Conservation (phyloP, 2,113 vertebrate genomes). For the Terrapene triunguis region DNA sequence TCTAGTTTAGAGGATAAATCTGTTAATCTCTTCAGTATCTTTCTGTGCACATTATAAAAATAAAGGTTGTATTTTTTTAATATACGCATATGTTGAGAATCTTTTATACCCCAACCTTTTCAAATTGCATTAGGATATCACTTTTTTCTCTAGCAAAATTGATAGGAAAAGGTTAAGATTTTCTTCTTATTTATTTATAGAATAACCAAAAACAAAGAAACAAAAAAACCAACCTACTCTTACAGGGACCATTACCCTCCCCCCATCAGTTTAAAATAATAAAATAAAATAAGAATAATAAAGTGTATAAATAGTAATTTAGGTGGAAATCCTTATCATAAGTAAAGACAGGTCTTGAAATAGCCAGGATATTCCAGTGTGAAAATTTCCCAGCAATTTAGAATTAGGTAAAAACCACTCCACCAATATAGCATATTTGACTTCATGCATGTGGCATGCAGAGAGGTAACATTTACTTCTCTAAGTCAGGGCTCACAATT, state of each 20-base stretch:
- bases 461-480: not conserved
- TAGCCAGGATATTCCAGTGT: not conserved
- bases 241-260: not conserved
- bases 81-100: not conserved
- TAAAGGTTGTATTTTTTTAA: not conserved
- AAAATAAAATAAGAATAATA: not conserved
- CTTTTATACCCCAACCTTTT: not conserved
- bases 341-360: not conserved
- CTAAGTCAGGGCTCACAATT: not conserved
- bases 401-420: not conserved
- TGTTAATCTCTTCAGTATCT: not conserved
- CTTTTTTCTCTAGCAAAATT: not conserved
- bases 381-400: not conserved
- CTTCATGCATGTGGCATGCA: not conserved
- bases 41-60: not conserved
- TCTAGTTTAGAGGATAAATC: not conserved
- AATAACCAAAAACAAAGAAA: not conserved
- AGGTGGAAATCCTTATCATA: not conserved
- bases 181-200: not conserved
- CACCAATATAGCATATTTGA: not conserved
- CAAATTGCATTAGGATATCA: not conserved
- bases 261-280: not conserved
- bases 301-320: not conserved
- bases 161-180: not conserved
- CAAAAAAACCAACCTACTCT: accelerated